Base-by-base conservation (phyloP, 2,113 vertebrate genomes). In the Apeltes quadracus region DNA sequence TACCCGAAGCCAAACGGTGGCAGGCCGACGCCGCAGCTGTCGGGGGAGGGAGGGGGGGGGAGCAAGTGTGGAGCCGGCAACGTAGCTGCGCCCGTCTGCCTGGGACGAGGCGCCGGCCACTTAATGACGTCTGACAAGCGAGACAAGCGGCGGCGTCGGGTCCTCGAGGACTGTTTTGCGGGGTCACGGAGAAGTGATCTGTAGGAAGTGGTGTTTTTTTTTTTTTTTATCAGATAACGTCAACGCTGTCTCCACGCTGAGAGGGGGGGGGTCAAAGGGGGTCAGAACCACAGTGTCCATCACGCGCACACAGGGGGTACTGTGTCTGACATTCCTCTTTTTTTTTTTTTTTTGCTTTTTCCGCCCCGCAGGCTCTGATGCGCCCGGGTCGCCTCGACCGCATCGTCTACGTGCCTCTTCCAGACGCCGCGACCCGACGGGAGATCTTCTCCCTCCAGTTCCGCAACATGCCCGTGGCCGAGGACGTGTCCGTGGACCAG, bases 371-470 rank as follows among this genome's bases (percentile, higher is more conserved):
- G 97, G 97, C 98, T 68, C 92, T 99, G 89, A 95, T 98, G 94
- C 94, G 97, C n/a, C 98, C 98, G 0, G 98, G 98, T 25, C 93
- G 98, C 72, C 95, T 99, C 59, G 98, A 99, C 84, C 94, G 96
- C 27, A 95, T 99, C 55, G 93, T 99, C 82, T 98, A 95, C 0
- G 95, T 99, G 48, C 97, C 98, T 0, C 92, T 99, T 74, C 98
- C 97, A 0, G 96, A 98, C 29, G 91, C 90, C 57, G 87, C 93
- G 15, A 97, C 97, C 13, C 93, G 97, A 0, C 82, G 20, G 50
- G 95, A 97, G 72, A 96, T 99, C 70, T 95, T 99, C 79, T 89
- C 80, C 5, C 91, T 99, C n/a, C 94, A 94, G 79, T 96, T 99
- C 74, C 84, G 75, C 44, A 90, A 90, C 38, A 97, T 97, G 96